Conservation (phyloP, 2,797 vertebrate genomes). For the Adrianichthys oophorus region DNA sequence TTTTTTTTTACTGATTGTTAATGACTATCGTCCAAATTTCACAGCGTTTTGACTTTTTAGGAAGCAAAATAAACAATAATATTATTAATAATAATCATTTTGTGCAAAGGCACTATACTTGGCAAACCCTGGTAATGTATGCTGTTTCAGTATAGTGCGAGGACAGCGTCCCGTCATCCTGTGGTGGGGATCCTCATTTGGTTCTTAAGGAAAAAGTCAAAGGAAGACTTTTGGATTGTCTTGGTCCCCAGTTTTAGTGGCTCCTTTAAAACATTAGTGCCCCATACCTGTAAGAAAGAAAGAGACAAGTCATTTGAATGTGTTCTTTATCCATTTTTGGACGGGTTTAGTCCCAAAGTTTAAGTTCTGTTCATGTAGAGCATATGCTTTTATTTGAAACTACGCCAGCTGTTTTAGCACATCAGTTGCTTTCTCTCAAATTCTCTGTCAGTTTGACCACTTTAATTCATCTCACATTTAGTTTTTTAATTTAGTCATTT, state of each 20-base stretch:
- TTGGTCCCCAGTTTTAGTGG: conserved; percentile 81
- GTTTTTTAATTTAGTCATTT: too few species aligned
- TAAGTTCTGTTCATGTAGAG: too few species aligned
- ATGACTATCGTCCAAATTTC: conserved; percentile 86
- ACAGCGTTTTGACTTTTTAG: conserved; percentile 83
- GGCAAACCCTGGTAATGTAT: conserved; percentile 75
- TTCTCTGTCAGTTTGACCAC: too few species aligned
- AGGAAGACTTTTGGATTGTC: conserved; percentile 85
- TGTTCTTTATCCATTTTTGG: too few species aligned
- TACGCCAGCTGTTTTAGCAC: too few species aligned
- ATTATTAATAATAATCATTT: conserved; percentile 12
- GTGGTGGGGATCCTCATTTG: conserved; percentile 76
- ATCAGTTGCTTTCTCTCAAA: too few species aligned
- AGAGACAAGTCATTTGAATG: too few species aligned
- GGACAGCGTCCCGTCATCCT: conserved; percentile 71
- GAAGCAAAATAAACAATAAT: conserved; percentile 57
- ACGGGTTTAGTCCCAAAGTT: too few species aligned
- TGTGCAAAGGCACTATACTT: conserved; percentile 86
- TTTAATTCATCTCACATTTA: too few species aligned
- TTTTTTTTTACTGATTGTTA: conserved; percentile 64
- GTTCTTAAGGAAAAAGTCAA: conserved; percentile 84
- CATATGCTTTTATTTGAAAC: too few species aligned
- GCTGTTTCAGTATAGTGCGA: conserved; percentile 87
- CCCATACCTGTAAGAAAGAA: conserved; percentile 84
- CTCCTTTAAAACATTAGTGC: conserved; percentile 82